phyloP scores from a whole-genome alignment of 1,140 invertebrate genomes.

The Hylyphantes graminicola region DNA sequence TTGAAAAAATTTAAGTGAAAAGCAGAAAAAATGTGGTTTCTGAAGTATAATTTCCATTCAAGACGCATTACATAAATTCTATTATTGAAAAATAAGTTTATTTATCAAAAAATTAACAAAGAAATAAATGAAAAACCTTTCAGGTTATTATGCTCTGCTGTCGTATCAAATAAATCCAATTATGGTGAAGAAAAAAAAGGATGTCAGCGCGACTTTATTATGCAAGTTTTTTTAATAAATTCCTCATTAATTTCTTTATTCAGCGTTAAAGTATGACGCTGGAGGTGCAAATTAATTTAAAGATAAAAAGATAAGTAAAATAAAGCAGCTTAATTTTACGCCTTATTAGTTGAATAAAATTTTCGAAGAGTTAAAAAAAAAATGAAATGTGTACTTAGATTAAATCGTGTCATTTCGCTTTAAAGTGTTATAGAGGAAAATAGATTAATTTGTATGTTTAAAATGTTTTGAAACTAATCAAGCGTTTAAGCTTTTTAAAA shows the following conservation, averaged over 20 bases:
- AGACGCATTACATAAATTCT: no score
- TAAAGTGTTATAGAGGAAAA: no score
- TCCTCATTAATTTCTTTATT: conserved; percentile 24
- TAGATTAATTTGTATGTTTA: no score
- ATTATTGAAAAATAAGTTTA: no score
- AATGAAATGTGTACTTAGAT: no score
- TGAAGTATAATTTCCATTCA: no score
- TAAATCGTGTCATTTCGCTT: no score
- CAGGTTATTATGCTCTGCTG: conserved; percentile 5
- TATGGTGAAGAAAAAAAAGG: neutral
- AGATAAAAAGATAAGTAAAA: conserved; percentile 2
- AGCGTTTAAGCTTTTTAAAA: no score
- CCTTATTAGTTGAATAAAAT: conserved; percentile 8
- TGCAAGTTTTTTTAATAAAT: neutral
- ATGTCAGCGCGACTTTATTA: neutral
- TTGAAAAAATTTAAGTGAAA: no score
- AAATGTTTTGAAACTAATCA: no score
- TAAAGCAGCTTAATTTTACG: conserved; percentile 10
- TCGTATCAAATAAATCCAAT: conserved; percentile 26
- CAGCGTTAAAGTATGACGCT: neutral
- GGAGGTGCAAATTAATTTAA: conserved; percentile 26
- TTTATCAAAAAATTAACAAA: neutral
- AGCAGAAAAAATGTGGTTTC: no score
- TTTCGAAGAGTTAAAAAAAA: no score
- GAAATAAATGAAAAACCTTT: neutral